Percentiles rank a stretch among this genome's conserved stretches.
These are phyloP conservation scores for Myiotriccus ornatus DNA, from an alignment of 2,797 vertebrate genomes.

Conservation along the genomic window DNA sequence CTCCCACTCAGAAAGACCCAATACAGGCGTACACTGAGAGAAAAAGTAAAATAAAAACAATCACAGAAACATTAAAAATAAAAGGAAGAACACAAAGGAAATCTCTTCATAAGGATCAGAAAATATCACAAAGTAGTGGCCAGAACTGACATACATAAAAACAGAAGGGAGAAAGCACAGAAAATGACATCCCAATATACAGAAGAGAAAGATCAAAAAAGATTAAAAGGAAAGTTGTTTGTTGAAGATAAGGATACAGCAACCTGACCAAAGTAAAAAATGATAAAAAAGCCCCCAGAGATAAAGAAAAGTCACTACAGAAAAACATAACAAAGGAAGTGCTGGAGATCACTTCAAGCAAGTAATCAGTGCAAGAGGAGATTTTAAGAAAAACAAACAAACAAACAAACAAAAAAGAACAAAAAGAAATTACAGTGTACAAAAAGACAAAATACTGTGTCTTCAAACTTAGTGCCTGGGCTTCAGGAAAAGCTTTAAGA, in stretches of 20 bases:
- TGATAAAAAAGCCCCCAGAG: background rate
- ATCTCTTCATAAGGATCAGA: background rate
- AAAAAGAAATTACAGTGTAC: background rate
- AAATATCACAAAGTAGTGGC: background rate
- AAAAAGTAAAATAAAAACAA: background rate
- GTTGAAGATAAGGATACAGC: constrained; percentile 3
- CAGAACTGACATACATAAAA: background rate
- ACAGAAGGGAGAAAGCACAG: background rate
- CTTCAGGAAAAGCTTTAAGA: background rate
- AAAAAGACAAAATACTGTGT: background rate
- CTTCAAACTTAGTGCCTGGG: background rate
- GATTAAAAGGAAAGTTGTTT: constrained; percentile 23
- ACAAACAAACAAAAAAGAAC: background rate
- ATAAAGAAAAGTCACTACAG: background rate
- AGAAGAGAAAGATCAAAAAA: constrained; percentile 4
- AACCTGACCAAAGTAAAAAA: constrained; percentile 10
- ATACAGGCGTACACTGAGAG: background rate
- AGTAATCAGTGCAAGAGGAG: background rate
- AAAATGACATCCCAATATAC: constrained; percentile 12
- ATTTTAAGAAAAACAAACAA: background rate
- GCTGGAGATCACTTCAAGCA: background rate
- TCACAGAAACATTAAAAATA: background rate
- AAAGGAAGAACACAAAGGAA: background rate
- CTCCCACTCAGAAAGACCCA: no score
- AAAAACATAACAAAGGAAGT: background rate